Base-by-base conservation (phyloP, 2,797 vertebrate genomes). In the Parauchenoglanis punctatus region DNA sequence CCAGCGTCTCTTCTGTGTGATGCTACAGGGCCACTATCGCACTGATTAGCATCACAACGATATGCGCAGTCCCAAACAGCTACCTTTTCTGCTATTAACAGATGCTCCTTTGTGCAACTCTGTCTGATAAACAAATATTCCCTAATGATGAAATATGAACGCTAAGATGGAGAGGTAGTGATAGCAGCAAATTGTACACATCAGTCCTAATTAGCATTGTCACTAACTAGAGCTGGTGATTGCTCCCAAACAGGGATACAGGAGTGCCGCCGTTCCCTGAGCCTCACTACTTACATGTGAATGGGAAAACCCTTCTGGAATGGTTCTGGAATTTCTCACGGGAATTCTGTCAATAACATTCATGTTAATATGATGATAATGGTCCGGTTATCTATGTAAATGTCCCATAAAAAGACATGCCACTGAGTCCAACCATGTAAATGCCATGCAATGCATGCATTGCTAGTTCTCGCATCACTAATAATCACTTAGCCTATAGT, bases 101-200 rank as follows among this genome's bases (percentile, higher is more conserved):
- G 87, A 90, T 83, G 86, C 86, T 87, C 59, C 86, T 80, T 65
- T 82, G 65, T 77, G 81, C 28, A 72, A 12, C 88, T 85, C 65
- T 81, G 70, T 40, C 89, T 89, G 87, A 86, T 81, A 90, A 88
- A 91, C 88, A 92, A 83, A 87, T 76, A 87, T 90, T 89, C 84
- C 78, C 89, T 90, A 87, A 89, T 91, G 89, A 89, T 87, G 84
- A 81, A 88, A 84, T 85, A 89, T 87, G 75, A 77, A 83, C 20
- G 28, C 23, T 54, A 81, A 85, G 67, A 72, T 4, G 31, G 61
- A 87, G 61, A 81, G 81, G 35, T 84, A 73, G 73, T 77, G n/a
- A 54, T 49, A 54, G 84, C 44, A 59, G 85, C 65, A 61, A 85
- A 75, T 87, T 82, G 75, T 89, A 65, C 70, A 81, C 84, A 88